A percentile compares a stretch with the other conserved stretches of the same genome.
These are phyloP conservation scores for Crotalus horridus DNA, from an alignment of 2,113 vertebrate species.

Conservation along the genomic window DNA sequence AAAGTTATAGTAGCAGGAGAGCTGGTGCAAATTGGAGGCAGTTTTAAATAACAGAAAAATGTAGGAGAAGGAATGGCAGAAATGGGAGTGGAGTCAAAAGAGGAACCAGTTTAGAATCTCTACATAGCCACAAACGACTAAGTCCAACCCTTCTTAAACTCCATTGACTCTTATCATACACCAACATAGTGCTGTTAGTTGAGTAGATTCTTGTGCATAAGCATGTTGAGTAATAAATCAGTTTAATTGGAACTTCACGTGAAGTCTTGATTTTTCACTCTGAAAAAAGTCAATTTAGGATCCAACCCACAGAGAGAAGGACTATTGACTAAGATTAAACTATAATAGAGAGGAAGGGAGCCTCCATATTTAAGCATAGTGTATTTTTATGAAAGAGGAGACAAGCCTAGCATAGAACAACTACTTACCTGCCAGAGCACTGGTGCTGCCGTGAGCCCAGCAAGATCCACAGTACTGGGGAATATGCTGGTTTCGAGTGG, in stretches of 20 bases:
- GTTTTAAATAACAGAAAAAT: not conserved
- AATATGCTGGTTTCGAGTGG: constrained; percentile 96
- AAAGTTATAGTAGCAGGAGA: not conserved
- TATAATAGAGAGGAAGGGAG: not conserved
- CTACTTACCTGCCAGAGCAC: constrained; percentile 85
- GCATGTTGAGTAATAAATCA: not conserved
- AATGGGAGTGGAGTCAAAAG: not conserved
- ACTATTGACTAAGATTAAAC: not conserved
- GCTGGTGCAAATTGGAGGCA: not conserved
- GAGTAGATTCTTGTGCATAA: not conserved
- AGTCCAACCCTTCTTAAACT: not conserved
- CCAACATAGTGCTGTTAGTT: not conserved
- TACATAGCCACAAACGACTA: not conserved
- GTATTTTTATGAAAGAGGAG: not conserved
- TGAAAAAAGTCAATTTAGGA: not conserved
- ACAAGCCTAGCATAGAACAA: fast-evolving
- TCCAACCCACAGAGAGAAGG: not conserved
- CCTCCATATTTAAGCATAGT: not conserved
- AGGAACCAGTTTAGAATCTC: not conserved
- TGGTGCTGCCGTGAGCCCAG: constrained; percentile 96
- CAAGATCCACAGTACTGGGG: constrained; percentile 98
- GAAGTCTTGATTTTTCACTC: not conserved
- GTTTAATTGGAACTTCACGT: not conserved
- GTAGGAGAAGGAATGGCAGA: not conserved
- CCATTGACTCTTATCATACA: not conserved